These are phyloP conservation scores for Uria lomvia DNA, from an alignment of 2,113 vertebrate genomes.

Conservation along the genomic window DNA sequence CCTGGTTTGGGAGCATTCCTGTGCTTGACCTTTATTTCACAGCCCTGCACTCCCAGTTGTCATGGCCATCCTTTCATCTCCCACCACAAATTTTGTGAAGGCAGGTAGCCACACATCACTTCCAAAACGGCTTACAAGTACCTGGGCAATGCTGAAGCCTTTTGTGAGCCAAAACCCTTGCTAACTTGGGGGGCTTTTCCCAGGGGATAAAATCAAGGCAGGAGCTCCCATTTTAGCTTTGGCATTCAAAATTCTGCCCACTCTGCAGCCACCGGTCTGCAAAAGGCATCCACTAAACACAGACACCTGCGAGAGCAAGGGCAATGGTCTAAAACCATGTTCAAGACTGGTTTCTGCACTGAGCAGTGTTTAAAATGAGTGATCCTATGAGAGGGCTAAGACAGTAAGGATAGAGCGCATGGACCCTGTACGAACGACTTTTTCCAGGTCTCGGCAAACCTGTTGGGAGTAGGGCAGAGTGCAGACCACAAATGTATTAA, in stretches of 20 bases:
- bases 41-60: accelerated
- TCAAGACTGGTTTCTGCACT: background rate
- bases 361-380: background rate
- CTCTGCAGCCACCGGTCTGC: background rate
- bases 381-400: accelerated
- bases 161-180: background rate
- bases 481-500: background rate
- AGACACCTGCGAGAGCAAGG: background rate
- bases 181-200: background rate
- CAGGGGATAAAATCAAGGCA: background rate
- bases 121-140: accelerated
- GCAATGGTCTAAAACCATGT: background rate
- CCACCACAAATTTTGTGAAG: background rate
- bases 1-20: background rate
- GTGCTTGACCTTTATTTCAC: background rate
- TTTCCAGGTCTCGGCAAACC: background rate
- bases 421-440: background rate
- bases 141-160: background rate
- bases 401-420: background rate
- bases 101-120: background rate
- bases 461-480: background rate
- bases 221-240: background rate
- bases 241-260: accelerated
- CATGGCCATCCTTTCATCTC: background rate
- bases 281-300: background rate